Base-by-base conservation (phyloP, 2,888 invertebrate species). In the Cynaeus angustus region DNA sequence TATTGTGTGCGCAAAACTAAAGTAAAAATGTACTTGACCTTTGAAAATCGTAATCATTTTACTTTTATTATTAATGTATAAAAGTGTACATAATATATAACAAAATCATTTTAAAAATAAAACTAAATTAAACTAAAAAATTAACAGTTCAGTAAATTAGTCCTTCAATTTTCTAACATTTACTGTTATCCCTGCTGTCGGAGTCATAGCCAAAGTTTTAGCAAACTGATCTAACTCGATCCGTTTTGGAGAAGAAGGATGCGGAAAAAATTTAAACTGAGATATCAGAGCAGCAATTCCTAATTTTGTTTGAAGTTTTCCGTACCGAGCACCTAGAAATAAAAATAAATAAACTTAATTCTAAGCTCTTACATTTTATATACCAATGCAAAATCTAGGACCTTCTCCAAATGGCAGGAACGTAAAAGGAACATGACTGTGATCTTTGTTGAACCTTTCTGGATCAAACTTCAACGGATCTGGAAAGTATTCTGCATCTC, bases 391-490 rank as follows among this genome's bases (percentile, higher is more conserved):
- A 58, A 52, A 59, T 41, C 65, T 46, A 0, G 69, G 69, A 21
- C 69, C 69, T 16, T 65, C 58, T 1, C 65, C 69, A 50, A 59
- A 65, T 8, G 50, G 59, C 12, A 66, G 16, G 58, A 38, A 66
- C 5, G 12, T 58, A 28, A 53, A 55, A 26, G 62, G 48, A 10
- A 64, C 28, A 7, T 38, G 37, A 12, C 43, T 28, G 1, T 43
- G 6, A 9, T 70, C 43, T 14, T 45, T 6, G 21, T 38, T 56
- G 33, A 70, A 70, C 10, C 66, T 43, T 55, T 70, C 66, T 5
- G 66, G 70, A 55, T 70, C 70, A 26, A 66, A 70, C 16, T 70
- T 55, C 33, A 71, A 33, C 8, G 68, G 68, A 65, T 71, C 50
- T 0, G 71, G 59, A 46, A 68, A 71, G 59, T 52, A 66, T 10